Evolutionary conservation across 2,113 vertebrate species (phyloP).

Genomic region (Platanista minor): DNA sequence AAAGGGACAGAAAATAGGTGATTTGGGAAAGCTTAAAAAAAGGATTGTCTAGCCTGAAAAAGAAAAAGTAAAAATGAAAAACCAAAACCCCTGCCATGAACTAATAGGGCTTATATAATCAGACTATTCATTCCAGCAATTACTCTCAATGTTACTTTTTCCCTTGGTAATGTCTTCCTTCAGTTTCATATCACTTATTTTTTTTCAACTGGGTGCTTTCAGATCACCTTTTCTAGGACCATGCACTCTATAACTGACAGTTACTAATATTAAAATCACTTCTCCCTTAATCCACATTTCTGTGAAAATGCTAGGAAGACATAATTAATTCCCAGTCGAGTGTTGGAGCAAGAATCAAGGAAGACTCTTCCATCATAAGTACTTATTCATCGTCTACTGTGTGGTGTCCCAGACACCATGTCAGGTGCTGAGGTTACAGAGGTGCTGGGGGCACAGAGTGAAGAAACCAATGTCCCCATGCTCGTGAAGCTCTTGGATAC

Average conservation of each 20-base stretch:
- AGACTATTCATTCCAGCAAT: neutral
- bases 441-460: neutral
- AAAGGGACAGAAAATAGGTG: neutral
- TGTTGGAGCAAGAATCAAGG: neutral
- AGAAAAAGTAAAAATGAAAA: neutral
- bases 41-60: neutral
- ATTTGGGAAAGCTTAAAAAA: neutral
- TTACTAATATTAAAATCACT: neutral
- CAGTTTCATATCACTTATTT: neutral
- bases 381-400: neutral
- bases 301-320: neutral
- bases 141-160: neutral
- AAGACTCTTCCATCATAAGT: neutral
- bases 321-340: neutral
- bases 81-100: neutral
- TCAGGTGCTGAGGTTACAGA: neutral
- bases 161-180: neutral
- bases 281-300: neutral
- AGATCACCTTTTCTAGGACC: neutral
- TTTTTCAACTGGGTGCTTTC: neutral
- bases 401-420: neutral
- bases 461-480: neutral
- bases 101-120: neutral
- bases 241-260: neutral
- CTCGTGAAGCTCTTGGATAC: neutral